A percentile compares a stretch with the other conserved stretches of the same genome.
phyloP scores from a whole-genome alignment of 2,113 vertebrate species.

The Leptodactylus fuscus region DNA sequence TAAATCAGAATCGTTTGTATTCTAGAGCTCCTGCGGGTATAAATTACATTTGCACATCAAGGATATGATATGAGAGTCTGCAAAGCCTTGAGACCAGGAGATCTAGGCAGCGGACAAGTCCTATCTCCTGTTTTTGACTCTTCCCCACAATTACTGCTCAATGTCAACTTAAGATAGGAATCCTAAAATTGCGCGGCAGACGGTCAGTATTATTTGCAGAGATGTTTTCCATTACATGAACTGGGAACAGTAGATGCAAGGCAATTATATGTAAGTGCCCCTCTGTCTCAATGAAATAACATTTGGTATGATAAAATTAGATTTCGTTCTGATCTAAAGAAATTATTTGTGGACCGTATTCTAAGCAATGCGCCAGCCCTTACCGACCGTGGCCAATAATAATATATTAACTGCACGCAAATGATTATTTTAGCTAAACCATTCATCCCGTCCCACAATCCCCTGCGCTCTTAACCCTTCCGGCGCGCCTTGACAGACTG shows the following conservation, averaged over 20 bases:
- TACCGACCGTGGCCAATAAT: constrained; percentile 10
- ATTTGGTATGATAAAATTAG: constrained; percentile 28
- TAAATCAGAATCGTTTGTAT: too few species aligned
- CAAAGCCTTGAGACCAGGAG: not conserved
- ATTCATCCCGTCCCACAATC: not conserved
- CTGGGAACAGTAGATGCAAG: not conserved
- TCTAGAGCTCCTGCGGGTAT: too few species aligned
- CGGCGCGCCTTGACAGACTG: not conserved
- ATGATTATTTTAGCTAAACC: constrained; percentile 1
- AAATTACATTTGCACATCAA: not conserved
- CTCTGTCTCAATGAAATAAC: constrained; percentile 29
- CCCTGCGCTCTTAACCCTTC: not conserved
- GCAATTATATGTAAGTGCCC: constrained; percentile 14
- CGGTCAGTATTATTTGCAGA: not conserved
- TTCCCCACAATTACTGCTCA: not conserved
- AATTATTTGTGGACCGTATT: not conserved
- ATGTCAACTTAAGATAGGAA: not conserved
- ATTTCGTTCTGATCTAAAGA: not conserved
- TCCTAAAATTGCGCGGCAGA: not conserved
- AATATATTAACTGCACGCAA: not conserved
- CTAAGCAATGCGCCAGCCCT: not conserved
- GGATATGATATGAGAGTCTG: too few species aligned
- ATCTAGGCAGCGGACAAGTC: not conserved
- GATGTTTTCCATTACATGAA: constrained; percentile 22
- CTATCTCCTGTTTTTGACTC: not conserved